Conservation (phyloP, 1,140 invertebrate species). For the Drosophila rhopaloa region DNA sequence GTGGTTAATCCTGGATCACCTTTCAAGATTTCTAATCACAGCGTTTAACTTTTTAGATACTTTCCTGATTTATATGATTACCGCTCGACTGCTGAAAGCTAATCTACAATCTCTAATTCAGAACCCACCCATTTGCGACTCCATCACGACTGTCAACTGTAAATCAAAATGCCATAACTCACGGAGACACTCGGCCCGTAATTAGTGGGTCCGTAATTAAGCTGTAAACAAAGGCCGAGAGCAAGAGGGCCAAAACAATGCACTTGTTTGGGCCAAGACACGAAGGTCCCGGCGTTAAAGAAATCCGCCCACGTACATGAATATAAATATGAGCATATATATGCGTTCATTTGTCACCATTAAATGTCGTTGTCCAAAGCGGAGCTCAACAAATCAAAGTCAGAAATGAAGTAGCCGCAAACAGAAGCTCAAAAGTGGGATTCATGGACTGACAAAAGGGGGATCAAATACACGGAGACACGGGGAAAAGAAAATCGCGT, state of each 20-base stretch:
- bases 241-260: slow-evolving; percentile 27
- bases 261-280: slow-evolving; percentile 24
- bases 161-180: slow-evolving; percentile 74
- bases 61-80: slow-evolving; percentile 2
- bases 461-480: not conserved
- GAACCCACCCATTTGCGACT: slow-evolving; percentile 14
- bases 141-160: slow-evolving; percentile 76
- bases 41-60: slow-evolving; percentile 1
- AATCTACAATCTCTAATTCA: slow-evolving; percentile 17
- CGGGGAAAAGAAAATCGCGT: slow-evolving; percentile 61
- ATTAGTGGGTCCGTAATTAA: slow-evolving; percentile 69
- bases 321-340: slow-evolving; percentile 19
- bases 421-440: slow-evolving; percentile 38
- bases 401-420: slow-evolving; percentile 35
- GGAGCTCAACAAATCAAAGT: slow-evolving; percentile 48
- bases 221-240: slow-evolving; percentile 47
- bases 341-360: slow-evolving; percentile 39
- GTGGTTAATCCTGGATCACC: no score
- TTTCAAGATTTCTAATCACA: not conserved
- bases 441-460: slow-evolving; percentile 3
- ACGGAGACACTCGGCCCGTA: slow-evolving; percentile 64
- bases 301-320: slow-evolving; percentile 43
- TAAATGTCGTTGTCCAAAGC: slow-evolving; percentile 45
- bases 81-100: slow-evolving; percentile 3
- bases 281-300: slow-evolving; percentile 35